Percentiles rank a stretch among this genome's conserved stretches.
phyloP scores from a whole-genome alignment of 1,140 invertebrate species.

The Piezodorus guildinii region DNA sequence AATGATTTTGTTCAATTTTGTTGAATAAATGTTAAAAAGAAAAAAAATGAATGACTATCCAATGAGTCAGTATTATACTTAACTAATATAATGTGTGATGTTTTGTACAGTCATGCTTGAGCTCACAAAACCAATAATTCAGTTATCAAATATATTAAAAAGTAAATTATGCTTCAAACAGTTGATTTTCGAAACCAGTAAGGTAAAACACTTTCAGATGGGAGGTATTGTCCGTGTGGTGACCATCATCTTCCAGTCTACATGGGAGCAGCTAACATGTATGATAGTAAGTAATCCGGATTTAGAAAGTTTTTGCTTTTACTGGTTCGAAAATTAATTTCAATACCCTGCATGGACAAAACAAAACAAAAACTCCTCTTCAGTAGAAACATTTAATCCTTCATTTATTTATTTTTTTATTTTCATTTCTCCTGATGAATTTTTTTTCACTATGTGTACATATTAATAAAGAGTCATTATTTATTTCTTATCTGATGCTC shows the following conservation, averaged over 20 bases:
- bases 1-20: too few species aligned
- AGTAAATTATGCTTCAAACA: not conserved
- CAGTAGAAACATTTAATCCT: not conserved
- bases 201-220: constrained; percentile 24
- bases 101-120: constrained; percentile 1
- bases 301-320: constrained; percentile 23
- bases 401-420: not conserved
- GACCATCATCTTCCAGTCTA: constrained; percentile 23
- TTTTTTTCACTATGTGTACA: too few species aligned
- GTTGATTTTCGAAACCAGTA: constrained; percentile 24
- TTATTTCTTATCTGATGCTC: too few species aligned
- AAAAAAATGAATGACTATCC: too few species aligned
- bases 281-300: constrained; percentile 23
- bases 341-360: not conserved
- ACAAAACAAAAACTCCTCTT: not conserved
- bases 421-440: too few species aligned
- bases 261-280: constrained; percentile 24
- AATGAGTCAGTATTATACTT: too few species aligned
- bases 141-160: not conserved
- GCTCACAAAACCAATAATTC: not conserved
- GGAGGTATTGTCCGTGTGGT: constrained; percentile 23
- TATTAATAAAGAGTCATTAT: too few species aligned
- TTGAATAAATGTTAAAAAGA: too few species aligned
- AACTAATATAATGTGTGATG: too few species aligned
- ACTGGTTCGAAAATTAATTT: constrained; percentile 23